These are phyloP conservation scores for Cylloceria caligata DNA, from an alignment of 2,888 invertebrate genomes.

Conservation along the genomic window DNA sequence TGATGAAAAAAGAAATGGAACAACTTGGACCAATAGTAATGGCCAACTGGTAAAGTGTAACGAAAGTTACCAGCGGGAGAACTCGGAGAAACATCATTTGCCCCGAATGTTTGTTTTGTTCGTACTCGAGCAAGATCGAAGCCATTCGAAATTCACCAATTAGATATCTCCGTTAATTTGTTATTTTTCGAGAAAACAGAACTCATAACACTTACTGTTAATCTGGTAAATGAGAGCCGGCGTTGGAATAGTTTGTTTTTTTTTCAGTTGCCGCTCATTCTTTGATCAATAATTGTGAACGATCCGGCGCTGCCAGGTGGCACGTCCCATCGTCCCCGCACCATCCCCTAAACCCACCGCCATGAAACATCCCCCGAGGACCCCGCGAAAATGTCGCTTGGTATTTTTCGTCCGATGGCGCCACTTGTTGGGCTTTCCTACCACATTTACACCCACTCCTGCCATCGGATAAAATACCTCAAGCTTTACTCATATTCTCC, in stretches of 20 bases:
- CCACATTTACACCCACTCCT: conserved; percentile 16
- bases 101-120: not conserved
- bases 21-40: not conserved
- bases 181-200: not conserved
- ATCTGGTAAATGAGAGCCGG: not conserved
- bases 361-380: conserved; percentile 33
- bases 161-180: too few species aligned
- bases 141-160: not conserved
- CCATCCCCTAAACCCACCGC: conserved; percentile 49
- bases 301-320: conserved; percentile 76
- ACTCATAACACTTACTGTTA: not conserved
- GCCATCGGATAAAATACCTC: conserved; percentile 6
- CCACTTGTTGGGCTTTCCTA: conserved; percentile 71
- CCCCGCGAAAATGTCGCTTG: conserved; percentile 43
- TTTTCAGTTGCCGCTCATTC: conserved; percentile 78
- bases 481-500: conserved; percentile 5
- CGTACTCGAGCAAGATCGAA: not conserved
- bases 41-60: not conserved
- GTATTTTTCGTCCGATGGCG: conserved; percentile 77
- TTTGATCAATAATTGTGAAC: conserved; percentile 79
- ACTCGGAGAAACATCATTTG: not conserved
- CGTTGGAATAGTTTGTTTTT: conserved; percentile 35
- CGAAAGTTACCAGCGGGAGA: not conserved
- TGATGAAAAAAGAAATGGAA: conserved; percentile 38
- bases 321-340: conserved; percentile 66